phyloP scores from a whole-genome alignment of 2,888 invertebrate genomes.

The Augochlorella aurata region DNA sequence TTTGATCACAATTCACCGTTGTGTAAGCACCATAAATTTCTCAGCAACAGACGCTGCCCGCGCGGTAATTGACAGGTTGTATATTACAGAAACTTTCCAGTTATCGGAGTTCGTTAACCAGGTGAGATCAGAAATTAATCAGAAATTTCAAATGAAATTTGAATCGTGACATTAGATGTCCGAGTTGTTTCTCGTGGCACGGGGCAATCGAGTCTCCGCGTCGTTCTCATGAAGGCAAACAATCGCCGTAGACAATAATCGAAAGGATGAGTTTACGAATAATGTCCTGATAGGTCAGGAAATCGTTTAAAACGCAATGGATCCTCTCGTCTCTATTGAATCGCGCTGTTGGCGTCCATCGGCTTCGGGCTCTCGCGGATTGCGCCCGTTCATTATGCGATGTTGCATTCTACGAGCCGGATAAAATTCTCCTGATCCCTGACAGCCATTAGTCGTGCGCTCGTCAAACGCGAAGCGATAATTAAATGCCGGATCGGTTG shows the following conservation, averaged over 20 bases:
- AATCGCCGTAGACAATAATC: not conserved
- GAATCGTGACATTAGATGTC: not conserved
- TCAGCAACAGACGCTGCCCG: constrained; percentile 7
- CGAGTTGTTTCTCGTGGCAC: not conserved
- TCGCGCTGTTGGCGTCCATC: not conserved
- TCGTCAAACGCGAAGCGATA: constrained; percentile 16
- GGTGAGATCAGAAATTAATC: not conserved
- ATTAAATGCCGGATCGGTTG: constrained; percentile 18
- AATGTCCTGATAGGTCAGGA: not conserved
- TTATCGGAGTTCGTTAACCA: not conserved
- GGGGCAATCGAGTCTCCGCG: not conserved
- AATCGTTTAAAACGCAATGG: constrained; percentile 11
- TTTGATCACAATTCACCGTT: constrained; percentile 22
- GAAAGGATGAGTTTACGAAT: constrained; percentile 1
- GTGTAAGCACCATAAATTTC: not conserved
- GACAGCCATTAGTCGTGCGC: constrained; percentile 26
- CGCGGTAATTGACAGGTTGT: constrained; percentile 9
- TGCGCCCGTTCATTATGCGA: constrained; percentile 21
- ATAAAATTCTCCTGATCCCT: constrained; percentile 18
- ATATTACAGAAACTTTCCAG: not conserved
- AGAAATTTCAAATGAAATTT: not conserved
- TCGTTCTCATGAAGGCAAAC: not conserved
- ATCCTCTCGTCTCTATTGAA: constrained; percentile 1
- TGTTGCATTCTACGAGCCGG: not conserved
- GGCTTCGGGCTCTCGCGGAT: constrained; percentile 12